Evolutionary conservation across 2,888 invertebrate species (phyloP), one percentile per base, ranked within the genome.

Genomic region (Megamerina dolium): DNA sequence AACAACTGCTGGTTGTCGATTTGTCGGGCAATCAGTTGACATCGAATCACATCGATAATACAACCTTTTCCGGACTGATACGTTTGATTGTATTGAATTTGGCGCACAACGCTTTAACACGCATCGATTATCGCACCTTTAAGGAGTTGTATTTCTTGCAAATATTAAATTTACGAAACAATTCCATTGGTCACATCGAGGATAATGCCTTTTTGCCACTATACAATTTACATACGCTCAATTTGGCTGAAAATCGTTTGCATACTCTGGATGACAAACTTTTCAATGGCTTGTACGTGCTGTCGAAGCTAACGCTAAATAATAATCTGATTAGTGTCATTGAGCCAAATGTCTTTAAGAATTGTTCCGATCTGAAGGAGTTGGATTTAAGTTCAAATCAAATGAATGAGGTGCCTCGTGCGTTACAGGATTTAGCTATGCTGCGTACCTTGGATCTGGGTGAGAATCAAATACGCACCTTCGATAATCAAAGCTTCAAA

Each of bases 341-440:
- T 54, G 87, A 90, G 64, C 74, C 81, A 21, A 81, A 83, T 64
- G 86, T 90, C 21, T 90, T 92, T 61, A 84, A 85, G 65, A 92
- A 92, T 70, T 91, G 87, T 63, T 88, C 86, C 3, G 87, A 88
- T 59, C 74, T 92, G 19, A 90, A 90, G 73, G 93, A 92, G 66
- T 74, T 94, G 41, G 92, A 92, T 71, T 74, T 93, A 43, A 89
- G 89, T 65, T 87, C 88, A 16, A 93, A 93, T 74, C 84, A 87
- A 58, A 73, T 93, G 53, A 77, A 80, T 48, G 79, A 83, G 55
- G 84, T 93, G 50, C 92, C 93, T 10, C 83, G 84, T 62, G 89
- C 89, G 2, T 71, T 91, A 45, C 83, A 83, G 72, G 87, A 87
- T 63, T 74, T 91, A 51, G 80, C 85, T 31, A 85, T 89, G 70